Conservation (phyloP, 2,113 vertebrate species). For the Hirundichthys speculiger region DNA sequence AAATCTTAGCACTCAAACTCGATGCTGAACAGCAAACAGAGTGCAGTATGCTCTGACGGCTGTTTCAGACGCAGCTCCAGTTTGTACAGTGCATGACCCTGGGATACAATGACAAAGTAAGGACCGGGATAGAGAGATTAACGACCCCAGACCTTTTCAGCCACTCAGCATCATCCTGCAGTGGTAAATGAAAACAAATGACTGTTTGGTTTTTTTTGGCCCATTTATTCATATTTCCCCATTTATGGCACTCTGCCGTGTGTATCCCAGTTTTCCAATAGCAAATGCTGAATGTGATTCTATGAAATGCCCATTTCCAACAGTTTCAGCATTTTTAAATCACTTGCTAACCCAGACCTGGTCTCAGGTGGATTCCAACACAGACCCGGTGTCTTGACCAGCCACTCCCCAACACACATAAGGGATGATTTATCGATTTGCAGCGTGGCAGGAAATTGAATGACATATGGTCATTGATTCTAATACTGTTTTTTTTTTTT, state of each 20-base stretch:
- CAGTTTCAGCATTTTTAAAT: constrained; percentile 61
- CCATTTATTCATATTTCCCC: neutral
- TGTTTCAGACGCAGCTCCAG: neutral
- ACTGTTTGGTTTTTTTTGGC: constrained; percentile 1
- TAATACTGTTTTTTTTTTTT: constrained; percentile 3
- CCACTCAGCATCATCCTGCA: neutral
- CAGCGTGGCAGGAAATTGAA: constrained; percentile 36
- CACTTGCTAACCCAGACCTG: constrained; percentile 60
- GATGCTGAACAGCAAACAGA: neutral
- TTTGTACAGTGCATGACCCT: neutral
- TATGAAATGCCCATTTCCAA: constrained; percentile 40
- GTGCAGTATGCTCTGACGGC: neutral
- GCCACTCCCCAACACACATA: constrained; percentile 20
- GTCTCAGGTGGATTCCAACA: constrained; percentile 51
- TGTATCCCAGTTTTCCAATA: constrained; percentile 36
- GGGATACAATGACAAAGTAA: neutral
- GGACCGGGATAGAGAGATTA: neutral
- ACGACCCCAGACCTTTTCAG: neutral
- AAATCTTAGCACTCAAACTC: too few relatives aligned
- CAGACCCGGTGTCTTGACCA: constrained; percentile 52
- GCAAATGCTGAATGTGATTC: constrained; percentile 48
- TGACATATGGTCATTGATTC: constrained; percentile 51
- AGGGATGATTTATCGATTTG: constrained; percentile 57
- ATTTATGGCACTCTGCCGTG: constrained; percentile 2
- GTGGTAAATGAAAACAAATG: constrained; percentile 8